Base-by-base conservation (phyloP, 2,888 invertebrate genomes). In the Trissolcus japonicus region DNA sequence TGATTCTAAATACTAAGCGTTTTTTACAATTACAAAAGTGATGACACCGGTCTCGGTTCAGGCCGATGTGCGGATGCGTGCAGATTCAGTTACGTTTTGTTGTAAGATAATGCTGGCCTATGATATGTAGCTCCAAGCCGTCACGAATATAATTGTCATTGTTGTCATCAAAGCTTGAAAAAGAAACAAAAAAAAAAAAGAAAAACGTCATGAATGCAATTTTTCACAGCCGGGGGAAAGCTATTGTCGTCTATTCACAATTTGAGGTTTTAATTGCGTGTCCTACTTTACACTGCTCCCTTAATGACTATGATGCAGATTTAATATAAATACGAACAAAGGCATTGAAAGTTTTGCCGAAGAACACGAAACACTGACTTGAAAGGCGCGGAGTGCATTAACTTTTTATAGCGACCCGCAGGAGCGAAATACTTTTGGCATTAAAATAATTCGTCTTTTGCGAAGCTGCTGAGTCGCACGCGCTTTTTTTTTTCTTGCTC, bases 241-340 rank as follows among this genome's bases (percentile, higher is more conserved):
- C 60, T 54, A 63, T 75, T 75, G 75, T 75, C 48, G 29, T 41
- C 50, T 60, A 69, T 59, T 75, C 59, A 53, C 62, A 68, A 75
- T 74, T 74, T 56, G 29, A 67, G 40, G 61, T 63, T 62, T 75
- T 75, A 68, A 75, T 65, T 71, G 61, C 61, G 66, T 76, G 69
- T 63, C 57, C 76, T 76, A 76, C 61, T 66, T 76, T 63, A 65
- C 63, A 63, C 60, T 62, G 29, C 59, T 69, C 63, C 50, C 51
- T 19, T 63, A 75, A 75, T 65, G 63, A 60, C 69, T 40, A 46
- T 67, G 68, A 60, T 69, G 67, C 59, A 50, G 60, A 69, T 63
- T 63, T 63, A 55, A 69, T 75, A 75, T 62, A 69, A 62, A 63
- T 60, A 59, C 40, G 63, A 69, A 75, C 68, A 75, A 68, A 65